Conservation (phyloP, 2,888 invertebrate genomes). For the Limnephilus marmoratus region DNA sequence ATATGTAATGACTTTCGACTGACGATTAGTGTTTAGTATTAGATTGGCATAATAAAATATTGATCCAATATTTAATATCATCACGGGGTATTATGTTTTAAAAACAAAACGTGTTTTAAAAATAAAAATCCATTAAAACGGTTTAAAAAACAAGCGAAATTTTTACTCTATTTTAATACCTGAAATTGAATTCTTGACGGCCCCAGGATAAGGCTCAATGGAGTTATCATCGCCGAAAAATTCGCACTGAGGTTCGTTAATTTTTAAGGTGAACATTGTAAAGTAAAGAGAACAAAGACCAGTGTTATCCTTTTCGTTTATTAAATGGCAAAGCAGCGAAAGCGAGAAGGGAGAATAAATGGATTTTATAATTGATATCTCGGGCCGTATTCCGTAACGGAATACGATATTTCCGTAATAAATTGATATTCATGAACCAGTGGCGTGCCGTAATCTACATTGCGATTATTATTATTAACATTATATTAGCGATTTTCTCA, state of each 20-base stretch:
- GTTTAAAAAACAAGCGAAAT: too few relatives aligned
- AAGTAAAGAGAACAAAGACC: conserved; percentile 25
- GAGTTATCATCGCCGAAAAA: conserved; percentile 6
- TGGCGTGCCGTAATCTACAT: neutral
- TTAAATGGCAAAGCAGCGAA: neutral
- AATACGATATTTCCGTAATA: neutral
- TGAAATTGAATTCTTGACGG: neutral
- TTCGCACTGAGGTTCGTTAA: conserved; percentile 39
- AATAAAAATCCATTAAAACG: too few relatives aligned
- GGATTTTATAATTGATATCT: conserved; percentile 7
- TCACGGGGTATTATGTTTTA: too few relatives aligned
- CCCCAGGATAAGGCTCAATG: neutral
- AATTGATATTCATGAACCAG: neutral
- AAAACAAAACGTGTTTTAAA: too few relatives aligned
- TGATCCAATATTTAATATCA: too few relatives aligned
- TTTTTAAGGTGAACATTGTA: conserved; percentile 34
- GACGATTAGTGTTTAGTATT: too few relatives aligned
- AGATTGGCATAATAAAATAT: too few relatives aligned
- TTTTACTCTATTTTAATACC: neutral
- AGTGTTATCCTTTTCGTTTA: neutral
- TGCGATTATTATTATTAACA: too few relatives aligned
- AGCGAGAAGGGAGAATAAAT: neutral
- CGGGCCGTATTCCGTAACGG: neutral
- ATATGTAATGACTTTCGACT: too few relatives aligned
- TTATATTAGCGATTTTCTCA: too few relatives aligned